Base-by-base conservation (phyloP, 2,888 invertebrate species). In the Gymnocheta viridis region DNA sequence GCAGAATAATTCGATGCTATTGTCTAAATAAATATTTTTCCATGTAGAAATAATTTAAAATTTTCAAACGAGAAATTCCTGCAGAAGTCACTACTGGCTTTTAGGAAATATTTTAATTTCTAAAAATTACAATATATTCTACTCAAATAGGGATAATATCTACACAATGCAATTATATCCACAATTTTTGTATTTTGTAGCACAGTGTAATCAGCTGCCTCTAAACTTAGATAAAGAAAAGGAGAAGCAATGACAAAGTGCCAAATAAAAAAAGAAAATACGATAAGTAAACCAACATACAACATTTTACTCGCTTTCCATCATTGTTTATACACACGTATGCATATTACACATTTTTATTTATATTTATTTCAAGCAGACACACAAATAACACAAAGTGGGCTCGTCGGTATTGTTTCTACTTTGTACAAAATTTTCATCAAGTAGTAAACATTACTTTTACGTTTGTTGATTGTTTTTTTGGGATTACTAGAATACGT, bases 381-480 rank as follows among this genome's bases (percentile, higher is more conserved):
- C 49, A 27, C n/a, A 49, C n/a, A n/a, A n/a, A 66, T 69, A 78
- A 67, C 67, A 73, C 58, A 81, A 81, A 74, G 60, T 60, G 73
- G 80, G 80, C 80, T 67, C 80, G 80, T 73, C 80, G 22, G 14
- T 19, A 24, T n/a, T 35, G n/a, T 38, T 56, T 38, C 29, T 44
- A 24, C 19, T 56, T 47, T 49, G 5, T 47, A 24, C 29, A 47
- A 22, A 69, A n/a, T 9, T 56, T n/a, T 47, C 6, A 27, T 56
- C 9, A 7, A 22, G 17, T 77, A 17, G 60, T 72, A 72, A 66
- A 73, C 38, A 58, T 17, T 66, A 38, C 58, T 73, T 60, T n/a
- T n/a, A n/a, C 49, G 12, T 60, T 51, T 77, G 64, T 67, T 72
- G n/a, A 44, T 73, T 67, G 60, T 60, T 74, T 51, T 58, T 47